Percentiles rank a stretch among this genome's conserved stretches.
Conservation (phyloP, 2,797 vertebrate species). For the Acipenser transmontanus region DNA sequence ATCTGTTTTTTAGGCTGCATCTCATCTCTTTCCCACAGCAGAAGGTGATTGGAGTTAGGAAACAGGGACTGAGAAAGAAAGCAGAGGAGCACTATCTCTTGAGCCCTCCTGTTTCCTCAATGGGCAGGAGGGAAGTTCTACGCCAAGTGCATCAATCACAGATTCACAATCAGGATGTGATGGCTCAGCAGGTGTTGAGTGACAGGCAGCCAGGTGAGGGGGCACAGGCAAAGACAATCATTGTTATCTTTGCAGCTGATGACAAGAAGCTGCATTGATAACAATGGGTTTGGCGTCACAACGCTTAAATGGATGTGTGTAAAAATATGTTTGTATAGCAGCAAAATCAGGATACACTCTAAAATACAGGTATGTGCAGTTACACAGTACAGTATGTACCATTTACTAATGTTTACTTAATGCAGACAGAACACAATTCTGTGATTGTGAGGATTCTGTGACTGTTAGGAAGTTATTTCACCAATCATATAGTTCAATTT, state of each 20-base stretch:
- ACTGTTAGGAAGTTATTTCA: too few species aligned
- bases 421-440: too few species aligned
- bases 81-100: slow-evolving; percentile 72
- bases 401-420: too few species aligned
- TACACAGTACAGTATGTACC: too few species aligned
- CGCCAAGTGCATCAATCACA: slow-evolving; percentile 82
- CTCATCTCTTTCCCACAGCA: slow-evolving; percentile 99
- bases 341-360: too few species aligned
- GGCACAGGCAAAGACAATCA: slow-evolving; percentile 43
- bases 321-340: too few species aligned
- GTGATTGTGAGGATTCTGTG: too few species aligned
- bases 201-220: slow-evolving; percentile 73
- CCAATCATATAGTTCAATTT: too few species aligned
- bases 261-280: slow-evolving; percentile 16
- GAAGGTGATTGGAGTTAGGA: slow-evolving; percentile 92
- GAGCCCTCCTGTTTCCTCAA: slow-evolving; percentile 79
- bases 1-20: slow-evolving; percentile 98
- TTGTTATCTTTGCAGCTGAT: slow-evolving; percentile 44
- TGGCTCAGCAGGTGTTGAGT: slow-evolving; percentile 56
- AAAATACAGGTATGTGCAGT: too few species aligned
- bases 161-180: slow-evolving; percentile 70
- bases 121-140: slow-evolving; percentile 60
- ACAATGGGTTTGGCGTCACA: slow-evolving; percentile 35
- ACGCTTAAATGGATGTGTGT: too few species aligned
- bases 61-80: slow-evolving; percentile 74